A percentile compares a stretch with the other conserved stretches of the same genome.
Conservation (phyloP, 1,140 invertebrate genomes). For the Batillaria attramentaria region DNA sequence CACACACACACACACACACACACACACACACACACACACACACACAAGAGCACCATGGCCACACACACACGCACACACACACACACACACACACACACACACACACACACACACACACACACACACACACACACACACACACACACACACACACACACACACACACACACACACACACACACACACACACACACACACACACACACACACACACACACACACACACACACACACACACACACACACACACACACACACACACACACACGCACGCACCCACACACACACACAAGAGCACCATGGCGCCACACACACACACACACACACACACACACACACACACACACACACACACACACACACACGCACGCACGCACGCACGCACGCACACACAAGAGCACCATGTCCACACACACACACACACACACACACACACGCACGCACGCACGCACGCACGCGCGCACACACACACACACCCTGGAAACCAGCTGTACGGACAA, state of each 20-base stretch:
- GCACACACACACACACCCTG: neutral
- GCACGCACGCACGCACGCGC: slow-evolving; percentile 30
- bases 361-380: too few relatives aligned
- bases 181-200: slow-evolving; percentile 35
- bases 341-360: too few relatives aligned
- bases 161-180: neutral
- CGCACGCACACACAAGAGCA: too few relatives aligned
- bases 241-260: slow-evolving; percentile 35
- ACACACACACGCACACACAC: too few relatives aligned
- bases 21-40: neutral
- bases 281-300: neutral
- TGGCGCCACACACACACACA: slow-evolving; percentile 10
- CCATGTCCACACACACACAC: too few relatives aligned
- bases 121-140: neutral
- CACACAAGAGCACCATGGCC: too few relatives aligned
- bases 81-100: neutral
- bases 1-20: neutral
- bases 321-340: slow-evolving; percentile 33
- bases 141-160: too few relatives aligned
- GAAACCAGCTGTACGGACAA: too few relatives aligned
- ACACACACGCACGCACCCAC: slow-evolving; percentile 24
- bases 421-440: slow-evolving; percentile 37
- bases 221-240: slow-evolving; percentile 40
- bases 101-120: neutral
- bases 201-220: slow-evolving; percentile 38